Base-by-base conservation (phyloP, 1,140 invertebrate genomes). In the Cryptotermes secundus region DNA sequence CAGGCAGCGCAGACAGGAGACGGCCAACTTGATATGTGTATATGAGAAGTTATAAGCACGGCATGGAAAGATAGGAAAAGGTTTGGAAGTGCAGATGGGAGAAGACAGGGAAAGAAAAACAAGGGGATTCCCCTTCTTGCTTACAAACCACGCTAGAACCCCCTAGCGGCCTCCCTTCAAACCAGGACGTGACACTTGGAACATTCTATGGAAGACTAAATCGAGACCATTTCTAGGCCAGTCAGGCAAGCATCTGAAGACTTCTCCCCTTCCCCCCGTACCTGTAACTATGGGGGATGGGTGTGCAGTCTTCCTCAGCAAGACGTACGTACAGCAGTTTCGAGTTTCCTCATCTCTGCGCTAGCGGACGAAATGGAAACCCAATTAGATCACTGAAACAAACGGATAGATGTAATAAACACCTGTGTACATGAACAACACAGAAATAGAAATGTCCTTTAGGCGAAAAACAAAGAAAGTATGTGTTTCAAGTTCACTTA, bases 11-110 rank as follows among this genome's bases (percentile, higher is more conserved):
- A 59, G 59, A 72, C 59, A 72, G 59, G 59, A 72, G 59, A 72
- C 59, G 59, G n/a, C 31, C 59, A 45, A 84, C 80, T 81, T 84
- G 84, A 84, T 81, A 81, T 84, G 83, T 83, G 86, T 85, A 80
- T 82, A 86, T 86, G 86, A 86, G 86, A 84, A 86, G 86, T 86
- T 86, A 86, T 86, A 86, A 85, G 86, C 84, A 84, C 82, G 84
- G 83, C 83, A 83, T 72, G 59, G 59, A 72, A 72, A 72, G 59
- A 72, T 81, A 45, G 80, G 35, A 81, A 81, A 81, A 45, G 80
- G 80, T 38, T 38, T 81, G 59, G 59, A 10, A 31, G 59, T 72
- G n/a, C 26, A 72, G 59, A 72, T 72, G 59, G 7, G 59, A 72
- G 59, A 31, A 26, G 59, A 31, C 26, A 31, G 59, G 59, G 59